phyloP scores from a whole-genome alignment of 2,113 vertebrate genomes.

The Cebidichthys violaceus region DNA sequence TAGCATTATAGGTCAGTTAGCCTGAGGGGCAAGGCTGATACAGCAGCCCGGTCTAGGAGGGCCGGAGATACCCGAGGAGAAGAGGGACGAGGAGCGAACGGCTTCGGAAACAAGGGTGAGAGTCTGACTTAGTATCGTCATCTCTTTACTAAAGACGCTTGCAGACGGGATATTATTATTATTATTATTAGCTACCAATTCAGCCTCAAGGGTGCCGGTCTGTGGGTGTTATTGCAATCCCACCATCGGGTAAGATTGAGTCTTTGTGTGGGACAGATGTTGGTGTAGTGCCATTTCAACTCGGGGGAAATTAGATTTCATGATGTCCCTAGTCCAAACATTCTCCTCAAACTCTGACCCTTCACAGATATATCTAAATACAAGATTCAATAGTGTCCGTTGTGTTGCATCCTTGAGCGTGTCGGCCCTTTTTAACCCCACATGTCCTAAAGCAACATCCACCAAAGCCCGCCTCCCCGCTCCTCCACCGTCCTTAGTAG shows the following conservation, averaged over 20 bases:
- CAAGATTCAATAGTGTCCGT: constrained; percentile 41
- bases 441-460: constrained; percentile 56
- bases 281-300: constrained; percentile 60
- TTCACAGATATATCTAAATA: constrained; percentile 45
- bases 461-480: constrained; percentile 21
- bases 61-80: constrained; percentile 42
- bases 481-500: constrained; percentile 82
- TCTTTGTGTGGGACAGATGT: constrained; percentile 42
- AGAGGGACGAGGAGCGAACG: constrained; percentile 26
- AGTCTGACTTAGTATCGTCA: constrained; percentile 42
- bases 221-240: constrained; percentile 39
- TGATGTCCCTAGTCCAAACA: constrained; percentile 41
- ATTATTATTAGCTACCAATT: constrained; percentile 27
- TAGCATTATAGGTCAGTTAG: constrained; percentile 12
- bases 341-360: constrained; percentile 43
- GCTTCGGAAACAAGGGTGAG: not conserved
- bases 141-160: constrained; percentile 31
- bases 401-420: constrained; percentile 43
- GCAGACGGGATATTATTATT: constrained; percentile 3
- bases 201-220: constrained; percentile 8
- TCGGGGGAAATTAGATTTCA: constrained; percentile 44
- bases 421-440: constrained; percentile 57
- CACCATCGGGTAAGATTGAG: constrained; percentile 17
- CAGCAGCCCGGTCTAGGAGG: constrained; percentile 9
- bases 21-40: constrained; percentile 8